Conservation (phyloP, 2,888 invertebrate genomes). For the Ceriagrion tenellum region DNA sequence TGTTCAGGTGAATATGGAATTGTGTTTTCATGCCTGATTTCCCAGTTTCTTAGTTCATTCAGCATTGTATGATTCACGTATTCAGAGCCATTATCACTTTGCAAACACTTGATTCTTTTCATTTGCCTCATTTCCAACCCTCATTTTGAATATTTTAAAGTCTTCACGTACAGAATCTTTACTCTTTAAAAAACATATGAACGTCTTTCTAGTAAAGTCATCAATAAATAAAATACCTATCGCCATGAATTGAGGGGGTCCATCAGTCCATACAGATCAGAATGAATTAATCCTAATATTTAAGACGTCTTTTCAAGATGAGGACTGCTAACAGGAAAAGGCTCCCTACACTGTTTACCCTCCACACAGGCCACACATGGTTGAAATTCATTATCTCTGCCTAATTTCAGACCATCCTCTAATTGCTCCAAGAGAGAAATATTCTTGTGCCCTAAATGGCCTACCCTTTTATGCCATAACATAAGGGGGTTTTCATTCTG, state of each 20-base stretch:
- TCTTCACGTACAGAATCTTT: background rate
- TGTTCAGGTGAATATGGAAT: background rate
- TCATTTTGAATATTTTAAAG: background rate
- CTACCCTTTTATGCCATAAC: background rate
- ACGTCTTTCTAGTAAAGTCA: background rate
- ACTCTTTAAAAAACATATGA: background rate
- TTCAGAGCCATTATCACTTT: background rate
- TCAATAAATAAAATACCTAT: background rate
- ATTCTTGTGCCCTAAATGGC: background rate
- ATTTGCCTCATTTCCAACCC: background rate
- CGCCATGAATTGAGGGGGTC: background rate
- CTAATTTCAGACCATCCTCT: background rate
- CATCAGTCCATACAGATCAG: background rate
- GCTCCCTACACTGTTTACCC: background rate
- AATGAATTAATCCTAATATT: background rate
- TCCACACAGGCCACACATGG: background rate
- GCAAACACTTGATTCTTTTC: background rate
- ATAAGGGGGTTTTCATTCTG: background rate
- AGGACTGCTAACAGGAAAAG: background rate
- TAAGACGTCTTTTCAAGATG: background rate
- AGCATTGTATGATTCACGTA: background rate
- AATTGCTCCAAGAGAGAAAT: background rate
- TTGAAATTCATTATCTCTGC: background rate
- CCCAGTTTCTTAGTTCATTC: background rate
- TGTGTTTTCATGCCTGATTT: background rate